phyloP scores from a whole-genome alignment of 1,140 invertebrate species.

The Melanaphis sacchari region DNA sequence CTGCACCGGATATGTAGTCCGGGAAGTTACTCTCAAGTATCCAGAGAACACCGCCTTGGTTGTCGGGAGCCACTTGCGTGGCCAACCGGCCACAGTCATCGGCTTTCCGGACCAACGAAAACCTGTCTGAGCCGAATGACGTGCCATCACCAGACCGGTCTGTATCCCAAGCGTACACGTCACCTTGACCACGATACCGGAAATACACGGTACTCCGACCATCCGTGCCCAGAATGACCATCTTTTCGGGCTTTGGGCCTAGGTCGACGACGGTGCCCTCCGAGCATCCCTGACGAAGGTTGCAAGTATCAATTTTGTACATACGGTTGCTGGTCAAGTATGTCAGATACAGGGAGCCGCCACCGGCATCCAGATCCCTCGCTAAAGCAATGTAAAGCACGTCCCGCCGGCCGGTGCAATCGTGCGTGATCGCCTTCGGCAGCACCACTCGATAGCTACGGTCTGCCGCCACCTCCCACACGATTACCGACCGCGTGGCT shows the following conservation, averaged over 20 bases:
- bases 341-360: conserved; percentile 69
- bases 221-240: conserved; percentile 71
- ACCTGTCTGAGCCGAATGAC: conserved; percentile 67
- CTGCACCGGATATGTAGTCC: conserved; percentile 69
- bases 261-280: conserved; percentile 67
- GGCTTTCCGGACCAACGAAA: conserved; percentile 68
- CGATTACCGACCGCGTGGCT: conserved; percentile 69
- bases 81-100: conserved; percentile 69
- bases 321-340: conserved; percentile 68
- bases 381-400: conserved; percentile 69
- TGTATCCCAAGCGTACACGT: conserved; percentile 71
- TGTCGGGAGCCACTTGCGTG: conserved; percentile 69
- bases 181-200: conserved; percentile 66
- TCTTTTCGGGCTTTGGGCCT: conserved; percentile 67
- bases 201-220: conserved; percentile 69
- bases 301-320: conserved; percentile 67
- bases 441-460: conserved; percentile 64
- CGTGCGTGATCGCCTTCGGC: conserved; percentile 63
- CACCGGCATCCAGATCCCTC: conserved; percentile 64
- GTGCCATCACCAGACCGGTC: conserved; percentile 65
- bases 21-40: conserved; percentile 72
- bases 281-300: conserved; percentile 65
- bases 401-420: conserved; percentile 64
- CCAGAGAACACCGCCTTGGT: conserved; percentile 69
- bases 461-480: conserved; percentile 69